A percentile compares a stretch with the other conserved stretches of the same genome.
Conservation (phyloP, 2,113 vertebrate genomes). For the Aptenodytes patagonicus region DNA sequence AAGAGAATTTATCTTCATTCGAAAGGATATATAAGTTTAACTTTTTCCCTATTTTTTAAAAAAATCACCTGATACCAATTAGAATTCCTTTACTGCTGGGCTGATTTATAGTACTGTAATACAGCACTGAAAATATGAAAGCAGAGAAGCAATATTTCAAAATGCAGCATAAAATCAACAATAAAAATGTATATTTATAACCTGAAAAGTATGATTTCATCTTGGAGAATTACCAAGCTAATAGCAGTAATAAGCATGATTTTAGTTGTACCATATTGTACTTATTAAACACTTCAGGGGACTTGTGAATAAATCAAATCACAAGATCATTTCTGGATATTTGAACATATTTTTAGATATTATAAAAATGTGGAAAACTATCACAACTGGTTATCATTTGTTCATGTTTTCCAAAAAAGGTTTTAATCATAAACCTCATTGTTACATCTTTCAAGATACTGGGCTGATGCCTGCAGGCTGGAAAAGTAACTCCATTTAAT, state of each 20-base stretch:
- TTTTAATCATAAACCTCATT: slow-evolving; percentile 73
- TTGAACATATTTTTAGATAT: slow-evolving; percentile 79
- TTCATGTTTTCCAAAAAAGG: slow-evolving; percentile 71
- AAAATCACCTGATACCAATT: slow-evolving; percentile 85
- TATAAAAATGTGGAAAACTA: slow-evolving; percentile 78
- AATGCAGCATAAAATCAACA: slow-evolving; percentile 84
- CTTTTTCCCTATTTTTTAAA: slow-evolving; percentile 49
- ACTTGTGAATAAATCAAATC: slow-evolving; percentile 85
- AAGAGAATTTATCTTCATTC: slow-evolving; percentile 59
- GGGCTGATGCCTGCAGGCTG: slow-evolving; percentile 31
- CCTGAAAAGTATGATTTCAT: slow-evolving; percentile 87
- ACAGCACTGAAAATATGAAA: slow-evolving; percentile 85
- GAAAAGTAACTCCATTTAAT: slow-evolving; percentile 70
- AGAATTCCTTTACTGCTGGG: slow-evolving; percentile 77
- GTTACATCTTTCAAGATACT: slow-evolving; percentile 67
- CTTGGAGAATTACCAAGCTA: slow-evolving; percentile 85
- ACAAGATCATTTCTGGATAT: slow-evolving; percentile 79
- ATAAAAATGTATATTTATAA: slow-evolving; percentile 88
- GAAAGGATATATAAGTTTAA: slow-evolving; percentile 66
- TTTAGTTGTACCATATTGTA: slow-evolving; percentile 84
- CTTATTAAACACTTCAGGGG: slow-evolving; percentile 82
- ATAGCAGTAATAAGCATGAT: slow-evolving; percentile 83
- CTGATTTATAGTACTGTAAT: slow-evolving; percentile 83
- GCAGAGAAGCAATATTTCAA: slow-evolving; percentile 87
- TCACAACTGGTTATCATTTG: slow-evolving; percentile 82